Percentiles rank a stretch among this genome's conserved stretches.
Evolutionary conservation across 2,113 vertebrate species (phyloP).

Genomic region (Fregetta grallaria): DNA sequence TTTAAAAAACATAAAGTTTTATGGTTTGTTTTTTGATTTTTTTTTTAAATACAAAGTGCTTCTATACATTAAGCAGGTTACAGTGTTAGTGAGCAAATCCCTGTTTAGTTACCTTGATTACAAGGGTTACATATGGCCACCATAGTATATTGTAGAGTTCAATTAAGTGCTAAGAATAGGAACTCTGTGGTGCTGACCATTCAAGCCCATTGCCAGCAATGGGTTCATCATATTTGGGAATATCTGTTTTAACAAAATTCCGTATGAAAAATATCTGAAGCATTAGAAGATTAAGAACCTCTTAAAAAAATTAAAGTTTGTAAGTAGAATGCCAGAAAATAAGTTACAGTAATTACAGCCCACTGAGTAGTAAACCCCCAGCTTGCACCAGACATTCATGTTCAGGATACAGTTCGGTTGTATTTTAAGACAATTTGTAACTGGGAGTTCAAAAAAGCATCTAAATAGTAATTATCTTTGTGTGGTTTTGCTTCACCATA

Average conservation of each 20-base stretch:
- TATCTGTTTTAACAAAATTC: slow-evolving; percentile 61
- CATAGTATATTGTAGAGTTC: not conserved
- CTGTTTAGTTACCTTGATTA: slow-evolving; percentile 70
- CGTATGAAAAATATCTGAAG: slow-evolving; percentile 47
- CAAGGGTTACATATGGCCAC: slow-evolving; percentile 45
- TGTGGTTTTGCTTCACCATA: slow-evolving; percentile 9
- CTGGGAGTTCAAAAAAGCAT: not conserved
- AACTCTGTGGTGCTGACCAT: slow-evolving; percentile 30
- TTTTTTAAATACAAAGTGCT: slow-evolving; percentile 83
- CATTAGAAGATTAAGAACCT: slow-evolving; percentile 23
- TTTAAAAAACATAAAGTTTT: slow-evolving; percentile 73
- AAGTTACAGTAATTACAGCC: slow-evolving; percentile 43
- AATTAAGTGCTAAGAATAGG: slow-evolving; percentile 9
- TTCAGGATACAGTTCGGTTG: not conserved
- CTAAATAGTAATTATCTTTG: not conserved
- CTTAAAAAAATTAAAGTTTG: slow-evolving; percentile 14
- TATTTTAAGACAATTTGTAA: slow-evolving; percentile 1
- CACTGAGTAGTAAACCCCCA: not conserved
- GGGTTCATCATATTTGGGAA: slow-evolving; percentile 47
- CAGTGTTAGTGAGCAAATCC: slow-evolving; percentile 78
- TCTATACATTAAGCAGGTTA: slow-evolving; percentile 77
- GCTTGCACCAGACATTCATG: not conserved
- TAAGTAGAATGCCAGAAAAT: slow-evolving; percentile 33
- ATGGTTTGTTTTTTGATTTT: slow-evolving; percentile 45
- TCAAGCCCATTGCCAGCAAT: slow-evolving; percentile 63